Percentiles rank a stretch among this genome's conserved stretches.
Conservation (phyloP, 2,797 vertebrate genomes). For the Ceryle rudis region DNA sequence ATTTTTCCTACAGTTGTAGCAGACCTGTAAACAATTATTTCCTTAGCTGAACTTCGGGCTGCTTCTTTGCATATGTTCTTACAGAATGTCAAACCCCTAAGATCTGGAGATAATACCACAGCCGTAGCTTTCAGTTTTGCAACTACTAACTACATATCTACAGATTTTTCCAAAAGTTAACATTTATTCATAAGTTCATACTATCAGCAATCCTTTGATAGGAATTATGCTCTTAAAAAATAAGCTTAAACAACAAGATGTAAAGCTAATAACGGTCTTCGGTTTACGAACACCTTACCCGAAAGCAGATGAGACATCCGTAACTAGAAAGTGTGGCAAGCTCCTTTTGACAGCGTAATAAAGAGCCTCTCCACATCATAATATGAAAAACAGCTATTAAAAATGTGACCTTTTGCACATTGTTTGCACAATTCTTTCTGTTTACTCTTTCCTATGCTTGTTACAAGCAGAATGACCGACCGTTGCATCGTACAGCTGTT, state of each 20-base stretch:
- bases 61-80: background rate
- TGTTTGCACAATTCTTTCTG: background rate
- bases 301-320: background rate
- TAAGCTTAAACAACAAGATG: slow-evolving; percentile 55
- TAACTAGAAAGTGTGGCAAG: background rate
- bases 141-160: slow-evolving; percentile 46
- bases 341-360: background rate
- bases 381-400: background rate
- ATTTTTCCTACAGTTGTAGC: background rate
- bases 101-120: background rate
- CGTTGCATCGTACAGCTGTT: background rate
- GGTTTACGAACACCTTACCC: slow-evolving; percentile 41
- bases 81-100: background rate
- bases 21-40: background rate
- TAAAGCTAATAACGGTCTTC: slow-evolving; percentile 58
- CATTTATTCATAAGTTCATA: slow-evolving; percentile 66
- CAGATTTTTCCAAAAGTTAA: slow-evolving; percentile 69
- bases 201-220: slow-evolving; percentile 42
- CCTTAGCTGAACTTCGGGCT: background rate
- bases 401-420: background rate
- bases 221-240: slow-evolving; percentile 41
- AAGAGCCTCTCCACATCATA: background rate
- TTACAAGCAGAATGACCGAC: background rate
- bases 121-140: background rate
- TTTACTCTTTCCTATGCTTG: background rate